Percentiles rank a stretch among this genome's conserved stretches.
phyloP scores from a whole-genome alignment of 2,113 vertebrate genomes.

The Empidonax alnorum region DNA sequence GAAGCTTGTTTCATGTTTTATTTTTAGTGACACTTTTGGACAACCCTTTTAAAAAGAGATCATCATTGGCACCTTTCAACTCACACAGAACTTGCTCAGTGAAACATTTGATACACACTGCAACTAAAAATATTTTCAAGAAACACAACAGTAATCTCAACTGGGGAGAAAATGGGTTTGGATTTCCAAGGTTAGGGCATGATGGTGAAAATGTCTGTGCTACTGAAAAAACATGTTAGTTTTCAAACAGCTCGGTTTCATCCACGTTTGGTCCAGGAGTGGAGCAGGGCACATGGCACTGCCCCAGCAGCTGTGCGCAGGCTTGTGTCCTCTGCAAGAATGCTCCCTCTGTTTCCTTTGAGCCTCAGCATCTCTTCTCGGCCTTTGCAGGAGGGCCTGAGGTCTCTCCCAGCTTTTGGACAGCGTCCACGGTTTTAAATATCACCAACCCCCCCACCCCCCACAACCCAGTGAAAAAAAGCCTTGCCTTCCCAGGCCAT shows the following conservation, averaged over 20 bases:
- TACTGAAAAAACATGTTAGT: not conserved
- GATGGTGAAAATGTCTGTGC: not conserved
- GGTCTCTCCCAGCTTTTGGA: not conserved
- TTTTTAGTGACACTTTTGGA: slow-evolving; percentile 57
- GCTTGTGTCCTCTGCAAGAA: not conserved
- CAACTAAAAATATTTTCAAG: slow-evolving; percentile 31
- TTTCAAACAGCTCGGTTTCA: not conserved
- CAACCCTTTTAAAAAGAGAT: slow-evolving; percentile 34
- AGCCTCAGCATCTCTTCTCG: not conserved
- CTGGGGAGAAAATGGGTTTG: not conserved
- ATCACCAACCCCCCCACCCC: not conserved
- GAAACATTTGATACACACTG: not conserved
- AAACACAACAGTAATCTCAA: not conserved
- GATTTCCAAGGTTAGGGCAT: slow-evolving; percentile 17
- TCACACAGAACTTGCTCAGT: slow-evolving; percentile 20
- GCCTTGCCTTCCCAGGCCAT: not conserved
- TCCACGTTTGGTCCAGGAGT: not conserved
- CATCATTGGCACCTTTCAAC: slow-evolving; percentile 37
- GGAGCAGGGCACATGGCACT: not conserved
- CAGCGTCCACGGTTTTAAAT: not conserved
- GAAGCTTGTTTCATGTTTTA: slow-evolving; percentile 34
- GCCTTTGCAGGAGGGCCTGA: not conserved
- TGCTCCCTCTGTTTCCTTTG: not conserved
- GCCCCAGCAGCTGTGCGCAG: not conserved
- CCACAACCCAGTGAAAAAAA: not conserved